Percentiles rank a stretch among this genome's conserved stretches.
phyloP scores from a whole-genome alignment of 2,113 vertebrate species.

The Misgurnus mizolepis region DNA sequence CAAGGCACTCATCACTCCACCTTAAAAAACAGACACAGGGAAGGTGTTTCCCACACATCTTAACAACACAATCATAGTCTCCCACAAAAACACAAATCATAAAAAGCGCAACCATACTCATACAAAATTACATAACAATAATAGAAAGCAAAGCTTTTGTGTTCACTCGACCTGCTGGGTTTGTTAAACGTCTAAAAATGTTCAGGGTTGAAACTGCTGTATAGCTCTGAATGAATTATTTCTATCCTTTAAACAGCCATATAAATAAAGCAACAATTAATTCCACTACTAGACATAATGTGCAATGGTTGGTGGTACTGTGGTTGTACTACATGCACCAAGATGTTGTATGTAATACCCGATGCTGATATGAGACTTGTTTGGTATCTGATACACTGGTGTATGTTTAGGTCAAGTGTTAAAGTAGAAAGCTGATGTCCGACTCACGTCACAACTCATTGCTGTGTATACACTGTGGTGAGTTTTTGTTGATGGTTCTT shows the following conservation, averaged over 20 bases:
- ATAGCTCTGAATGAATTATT: not conserved
- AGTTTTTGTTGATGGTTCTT: not conserved
- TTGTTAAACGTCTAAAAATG: not conserved
- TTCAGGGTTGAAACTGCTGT: not conserved
- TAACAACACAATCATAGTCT: slow-evolving; percentile 3
- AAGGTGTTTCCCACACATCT: slow-evolving; percentile 48
- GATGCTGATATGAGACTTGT: not conserved
- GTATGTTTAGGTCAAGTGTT: not conserved
- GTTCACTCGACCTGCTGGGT: not conserved
- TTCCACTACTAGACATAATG: not conserved
- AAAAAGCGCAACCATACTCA: not conserved
- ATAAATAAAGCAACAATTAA: not conserved
- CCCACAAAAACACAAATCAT: not conserved
- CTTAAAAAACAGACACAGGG: slow-evolving; percentile 32
- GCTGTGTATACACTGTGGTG: not conserved
- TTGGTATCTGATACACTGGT: too few relatives aligned
- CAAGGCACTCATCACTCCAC: slow-evolving; percentile 52
- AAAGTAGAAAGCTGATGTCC: not conserved
- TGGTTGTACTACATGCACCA: not conserved
- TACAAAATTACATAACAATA: not conserved
- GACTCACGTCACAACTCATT: slow-evolving; percentile 16
- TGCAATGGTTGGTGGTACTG: too few relatives aligned
- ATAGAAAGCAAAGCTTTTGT: not conserved
- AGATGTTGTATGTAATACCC: not conserved
- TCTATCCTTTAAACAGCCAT: not conserved